These are phyloP conservation scores for Clarias fuscus DNA, from an alignment of 2,797 vertebrate species.

Conservation along the genomic window DNA sequence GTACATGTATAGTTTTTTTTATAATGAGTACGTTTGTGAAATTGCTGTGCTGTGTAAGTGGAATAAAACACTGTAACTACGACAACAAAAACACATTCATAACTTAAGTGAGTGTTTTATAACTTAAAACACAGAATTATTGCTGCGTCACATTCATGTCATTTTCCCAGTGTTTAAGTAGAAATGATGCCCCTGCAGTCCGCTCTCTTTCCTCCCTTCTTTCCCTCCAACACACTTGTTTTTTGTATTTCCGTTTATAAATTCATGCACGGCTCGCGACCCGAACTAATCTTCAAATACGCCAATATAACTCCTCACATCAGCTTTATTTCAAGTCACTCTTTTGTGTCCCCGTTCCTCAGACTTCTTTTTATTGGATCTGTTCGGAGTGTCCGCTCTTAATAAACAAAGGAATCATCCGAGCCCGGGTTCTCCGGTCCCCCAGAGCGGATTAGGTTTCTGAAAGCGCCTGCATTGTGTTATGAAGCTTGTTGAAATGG, in stretches of 20 bases:
- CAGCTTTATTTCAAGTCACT: not conserved
- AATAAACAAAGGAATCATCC: constrained; percentile 4
- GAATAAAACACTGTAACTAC: too few relatives aligned
- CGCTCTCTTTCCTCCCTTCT: constrained; percentile 13
- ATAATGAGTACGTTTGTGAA: too few relatives aligned
- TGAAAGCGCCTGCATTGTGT: constrained; percentile 73
- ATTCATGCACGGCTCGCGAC: not conserved
- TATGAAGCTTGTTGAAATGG: constrained; percentile 75
- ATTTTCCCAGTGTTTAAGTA: not conserved
- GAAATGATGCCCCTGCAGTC: not conserved
- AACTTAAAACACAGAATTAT: too few relatives aligned
- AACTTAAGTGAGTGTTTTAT: too few relatives aligned
- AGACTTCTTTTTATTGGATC: not conserved
- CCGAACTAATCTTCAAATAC: not conserved
- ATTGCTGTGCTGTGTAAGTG: too few relatives aligned
- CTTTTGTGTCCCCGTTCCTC: not conserved
- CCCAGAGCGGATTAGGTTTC: constrained; percentile 44
- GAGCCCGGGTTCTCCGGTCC: constrained; percentile 29
- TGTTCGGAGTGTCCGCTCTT: constrained; percentile 1
- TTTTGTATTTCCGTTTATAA: not conserved
- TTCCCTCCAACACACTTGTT: not conserved
- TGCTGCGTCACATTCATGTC: too few relatives aligned
- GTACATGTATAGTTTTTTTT: too few relatives aligned
- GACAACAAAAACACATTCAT: too few relatives aligned
- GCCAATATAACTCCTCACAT: not conserved